phyloP scores from a whole-genome alignment of 2,797 vertebrate species.

The Coreius guichenoti region DNA sequence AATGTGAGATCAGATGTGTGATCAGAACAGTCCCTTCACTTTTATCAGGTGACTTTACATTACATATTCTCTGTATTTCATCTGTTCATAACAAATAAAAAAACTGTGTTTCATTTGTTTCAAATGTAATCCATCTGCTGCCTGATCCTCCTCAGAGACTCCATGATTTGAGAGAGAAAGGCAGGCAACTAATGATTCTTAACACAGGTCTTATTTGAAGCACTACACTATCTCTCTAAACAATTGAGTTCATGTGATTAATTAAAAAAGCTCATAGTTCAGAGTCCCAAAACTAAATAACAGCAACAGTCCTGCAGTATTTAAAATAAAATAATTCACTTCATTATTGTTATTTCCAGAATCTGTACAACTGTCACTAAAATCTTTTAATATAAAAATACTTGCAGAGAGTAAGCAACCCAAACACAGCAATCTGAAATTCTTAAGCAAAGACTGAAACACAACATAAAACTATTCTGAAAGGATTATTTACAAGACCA shows the following conservation, averaged over 20 bases:
- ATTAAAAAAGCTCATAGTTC: neutral
- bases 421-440: neutral
- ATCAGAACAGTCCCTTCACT: neutral
- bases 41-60: neutral
- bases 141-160: neutral
- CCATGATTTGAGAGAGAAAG: neutral
- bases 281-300: neutral
- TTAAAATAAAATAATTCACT: neutral
- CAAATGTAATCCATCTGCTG: neutral
- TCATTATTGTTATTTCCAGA: neutral
- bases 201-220: neutral
- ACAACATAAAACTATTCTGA: neutral
- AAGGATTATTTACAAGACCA: neutral
- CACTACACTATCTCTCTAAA: neutral
- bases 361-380: neutral
- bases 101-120: neutral
- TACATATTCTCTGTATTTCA: neutral
- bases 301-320: neutral
- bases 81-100: slow-evolving; percentile 3
- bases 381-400: neutral
- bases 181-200: neutral
- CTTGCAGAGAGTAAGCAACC: neutral
- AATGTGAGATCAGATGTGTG: neutral
- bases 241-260: neutral
- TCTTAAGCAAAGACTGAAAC: neutral